A percentile compares a stretch with the other conserved stretches of the same genome.
Conservation (phyloP, 2,888 invertebrate genomes). For the Drosophila parthenogenetica region DNA sequence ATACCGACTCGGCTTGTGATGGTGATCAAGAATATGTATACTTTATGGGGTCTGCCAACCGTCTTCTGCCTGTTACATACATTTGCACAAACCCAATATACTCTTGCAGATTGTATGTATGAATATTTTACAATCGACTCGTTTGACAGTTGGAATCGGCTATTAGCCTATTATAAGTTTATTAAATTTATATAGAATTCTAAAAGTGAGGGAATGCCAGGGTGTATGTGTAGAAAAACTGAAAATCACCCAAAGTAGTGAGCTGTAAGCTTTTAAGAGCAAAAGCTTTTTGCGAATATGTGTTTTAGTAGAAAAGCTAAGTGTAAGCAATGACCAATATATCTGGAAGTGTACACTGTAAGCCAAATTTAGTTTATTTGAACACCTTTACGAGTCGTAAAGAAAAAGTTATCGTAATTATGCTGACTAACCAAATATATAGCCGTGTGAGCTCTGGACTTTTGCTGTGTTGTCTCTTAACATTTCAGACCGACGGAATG, state of each 20-base stretch:
- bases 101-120: too few relatives aligned
- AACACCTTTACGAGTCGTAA: neutral
- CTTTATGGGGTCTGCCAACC: too few relatives aligned
- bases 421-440: neutral
- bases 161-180: too few relatives aligned
- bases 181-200: neutral
- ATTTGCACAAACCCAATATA: too few relatives aligned
- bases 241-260: too few relatives aligned
- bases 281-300: neutral
- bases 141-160: too few relatives aligned
- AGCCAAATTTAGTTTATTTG: neutral
- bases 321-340: neutral
- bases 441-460: neutral
- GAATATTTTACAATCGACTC: too few relatives aligned
- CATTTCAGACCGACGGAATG: neutral
- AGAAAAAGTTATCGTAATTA: neutral
- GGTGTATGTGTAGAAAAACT: neutral
- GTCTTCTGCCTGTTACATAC: too few relatives aligned
- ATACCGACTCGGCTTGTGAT: too few relatives aligned
- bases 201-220: neutral
- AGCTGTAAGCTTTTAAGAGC: neutral
- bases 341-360: neutral
- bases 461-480: neutral
- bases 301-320: neutral
- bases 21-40: too few relatives aligned